Base-by-base conservation (phyloP, 2,113 vertebrate genomes). In the Paramisgurnus dabryanus region DNA sequence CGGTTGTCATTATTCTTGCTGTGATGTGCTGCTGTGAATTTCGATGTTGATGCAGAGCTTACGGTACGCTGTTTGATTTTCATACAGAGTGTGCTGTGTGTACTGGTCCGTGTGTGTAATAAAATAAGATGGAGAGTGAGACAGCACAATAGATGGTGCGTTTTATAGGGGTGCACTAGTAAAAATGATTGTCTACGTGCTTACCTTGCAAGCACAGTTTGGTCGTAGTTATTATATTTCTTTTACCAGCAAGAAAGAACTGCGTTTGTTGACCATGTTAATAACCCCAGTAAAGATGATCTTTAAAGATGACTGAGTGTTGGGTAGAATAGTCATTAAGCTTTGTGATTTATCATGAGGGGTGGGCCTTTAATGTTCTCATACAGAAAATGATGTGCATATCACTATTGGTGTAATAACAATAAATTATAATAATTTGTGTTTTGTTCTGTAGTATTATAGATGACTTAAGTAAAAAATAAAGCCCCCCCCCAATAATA, bases 281-380 rank as follows among this genome's bases (percentile, higher is more conserved):
- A 75, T 63, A 75, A 15, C 22, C 3, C n/a, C 12, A 64, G 72
- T 75, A 2, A 34, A 47, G 58, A 7, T 47, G 45, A 47, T 8
- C 70, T 49, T 75, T 58, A 75, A 75, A 75, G 7, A 47, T 75
- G 72, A 75, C 34, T 27, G 41, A 75, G 72, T 50, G 58, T 5
- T 41, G 64, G 43, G 43, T 74, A 13, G 58, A 75, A 75, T 49
- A 75, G 72, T 64, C 58, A 75, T 75, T 63, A 75, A 75, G 58
- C 58, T 75, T 63, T 34, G 18, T 39, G 43, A 22, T 34, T 53
- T 12, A 75, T 64, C 61, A 61, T 74, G 55, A 61, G 6, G 61
- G 57, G n/a, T 58, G 40, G 11, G 50, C 12, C 12, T 58, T 5
- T n/a, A 49, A 75, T 75, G 72, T 49, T 49, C 43, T 63, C 72